Evolutionary conservation across 2,113 vertebrate species (phyloP), one percentile per base, ranked within the genome.

Genomic region (Odontesthes bonariensis): DNA sequence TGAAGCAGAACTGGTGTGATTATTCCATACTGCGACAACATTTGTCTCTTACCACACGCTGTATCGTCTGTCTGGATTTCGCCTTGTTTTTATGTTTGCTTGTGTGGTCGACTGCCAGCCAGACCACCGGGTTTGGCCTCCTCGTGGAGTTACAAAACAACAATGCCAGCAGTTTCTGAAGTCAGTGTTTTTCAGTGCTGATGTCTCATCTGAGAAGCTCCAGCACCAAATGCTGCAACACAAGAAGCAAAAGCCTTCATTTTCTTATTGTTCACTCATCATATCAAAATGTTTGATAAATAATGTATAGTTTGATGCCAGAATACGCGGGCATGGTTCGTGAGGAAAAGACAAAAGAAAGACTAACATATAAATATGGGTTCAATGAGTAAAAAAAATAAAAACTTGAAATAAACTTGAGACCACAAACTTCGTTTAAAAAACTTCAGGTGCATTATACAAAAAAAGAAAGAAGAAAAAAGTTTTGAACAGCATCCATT

Each of bases 11-110:
- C 23, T 3, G 38, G 57, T 65, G 69, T 77, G 72, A 84, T 65
- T 73, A 63, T 79, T 77, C 57, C 76, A 83, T 53, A 83, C 81
- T 75, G 86, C 68, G 77, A 73, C 74, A 74, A 68, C 71, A 67
- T 81, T 83, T 78, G 82, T 80, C 59, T 69, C 66, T 31, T 60
- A 62, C 60, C 67, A 73, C 82, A 81, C 11, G 52, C 69, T 75
- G 79, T 3, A 80, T 49, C 56, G 8, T 57, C 69, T 64, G 12
- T 75, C 27, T 60, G n/a, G 61, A 32, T 67, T 27, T 58, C 19
- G 12, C 33, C 13, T 60, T 42, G 54, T 62, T 74, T 75, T 65
- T 49, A 8, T 9, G 22, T 57, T 56, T 59, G 17, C n/a, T 66
- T 27, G 0, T 46, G 53, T 57, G 60, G 8, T 44, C 19, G 20